Base-by-base conservation (phyloP, 2,888 invertebrate genomes). In the Mylabris sibirica region DNA sequence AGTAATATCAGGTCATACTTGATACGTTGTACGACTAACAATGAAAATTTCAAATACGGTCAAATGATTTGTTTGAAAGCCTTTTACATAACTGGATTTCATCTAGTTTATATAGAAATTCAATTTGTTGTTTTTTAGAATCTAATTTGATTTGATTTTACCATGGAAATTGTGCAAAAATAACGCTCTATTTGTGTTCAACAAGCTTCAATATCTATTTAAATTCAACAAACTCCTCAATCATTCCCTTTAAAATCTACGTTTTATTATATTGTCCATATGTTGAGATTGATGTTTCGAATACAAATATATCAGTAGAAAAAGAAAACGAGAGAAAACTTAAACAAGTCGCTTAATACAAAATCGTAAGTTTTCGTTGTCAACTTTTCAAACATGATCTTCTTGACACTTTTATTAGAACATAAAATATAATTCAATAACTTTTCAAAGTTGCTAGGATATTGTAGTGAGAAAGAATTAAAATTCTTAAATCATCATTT, bases 381-480 rank as follows among this genome's bases (percentile, higher is more conserved):
- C 49, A 49, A 20, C 20, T 20, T 20, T 49, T 49, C 4, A 2
- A 17, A 17, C 41, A 5, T n/a, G 17, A 1, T 5, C 41, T 8
- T 49, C 20, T 17, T 53, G 22, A 53, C 22, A 53, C 24, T 53
- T 24, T 53, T 53, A 53, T 53, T 53, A 53, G 20, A 53, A 53
- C 24, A 11, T 24, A 12, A 53, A 24, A 24, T 53, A 24, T 24
- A 24, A 53, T 53, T 24, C 53, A 53, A 24, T 53, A 53, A 3
- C 53, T 24, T 53, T 4, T 24, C 3, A 53, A 53, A 53, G 12
- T 1, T 53, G 11, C 12, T 44, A 17, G n/a, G 9, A 49, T 17
- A 49, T 20, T 49, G 49, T 49, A 20, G n/a, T 20, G n/a, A 41
- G 5, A 3, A 41, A 1, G 41, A 41, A 41, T 41, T 41, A 20